Base-by-base conservation (phyloP, 2,888 invertebrate genomes). In the Drosophila subsilvestris region DNA sequence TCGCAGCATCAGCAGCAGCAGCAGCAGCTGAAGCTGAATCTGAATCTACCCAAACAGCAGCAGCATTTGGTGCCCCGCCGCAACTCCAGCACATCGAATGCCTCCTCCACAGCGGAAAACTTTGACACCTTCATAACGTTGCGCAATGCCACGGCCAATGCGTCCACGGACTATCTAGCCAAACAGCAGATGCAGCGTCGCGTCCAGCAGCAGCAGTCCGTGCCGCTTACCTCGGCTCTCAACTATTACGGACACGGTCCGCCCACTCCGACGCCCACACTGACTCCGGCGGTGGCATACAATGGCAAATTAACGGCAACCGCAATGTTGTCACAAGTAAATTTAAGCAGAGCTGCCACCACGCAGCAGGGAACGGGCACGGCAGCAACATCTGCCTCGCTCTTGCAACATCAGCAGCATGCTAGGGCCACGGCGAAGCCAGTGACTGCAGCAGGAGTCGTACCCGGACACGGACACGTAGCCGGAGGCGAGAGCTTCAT, bases 81-180 rank as follows among this genome's bases (percentile, higher is more conserved):
- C 75, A 91, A 88, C 61, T 90, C 91, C 45, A 90, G 87, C 76
- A 79, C 89, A 32, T 91, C 91, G 56, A 91, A 91, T 60, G 85
- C 88, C 49, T 91, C 90, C 53, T 91, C 91, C 32, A 84, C 83
- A 20, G 85, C 90, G 25, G 90, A 91, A 66, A 90, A 91, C 79
- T 91, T 91, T 69, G 90, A 91, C 78, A 87, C 78, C 63, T 91
- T 91, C 79, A 90, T 90, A 68, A 78, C 86, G 22, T 61, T 88
- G 62, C 89, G 91, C 29, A 90, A 89, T 70, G 83, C 80, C 42
- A 50, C 76, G 57, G 73, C 72, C 47, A 45, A 76, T 67, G 44
- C 70, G 59, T 53, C 66, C 56, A 75, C 43, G 51, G 66, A 66
- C 62, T 73, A 60, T 60, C 7, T 78, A 74, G 47, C 65, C 59